Evolutionary conservation across 1,140 invertebrate species (phyloP).

Genomic region (Trachelipus rathkii): DNA sequence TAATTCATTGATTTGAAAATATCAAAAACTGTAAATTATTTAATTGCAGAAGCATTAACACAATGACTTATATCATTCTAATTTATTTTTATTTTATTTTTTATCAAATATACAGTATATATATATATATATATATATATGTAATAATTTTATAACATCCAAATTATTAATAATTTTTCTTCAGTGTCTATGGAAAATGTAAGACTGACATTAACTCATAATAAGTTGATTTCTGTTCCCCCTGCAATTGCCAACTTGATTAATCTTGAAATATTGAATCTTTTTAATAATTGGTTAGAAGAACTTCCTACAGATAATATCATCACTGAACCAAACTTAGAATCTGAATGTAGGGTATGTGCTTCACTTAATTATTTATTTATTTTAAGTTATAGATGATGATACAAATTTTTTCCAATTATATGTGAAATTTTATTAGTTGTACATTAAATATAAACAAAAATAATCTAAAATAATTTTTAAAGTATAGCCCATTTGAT

Average conservation of each 20-base stretch:
- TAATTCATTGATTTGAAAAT: too few relatives aligned
- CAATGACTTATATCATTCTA: too few relatives aligned
- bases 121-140: too few relatives aligned
- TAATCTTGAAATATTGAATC: constrained; percentile 93
- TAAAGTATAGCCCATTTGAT: not conserved
- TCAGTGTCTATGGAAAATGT: constrained; percentile 69
- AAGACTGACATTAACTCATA: constrained; percentile 86
- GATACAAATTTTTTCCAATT: constrained; percentile 9
- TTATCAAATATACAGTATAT: too few relatives aligned
- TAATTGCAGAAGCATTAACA: too few relatives aligned
- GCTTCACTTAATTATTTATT: not conserved
- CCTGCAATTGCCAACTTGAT: constrained; percentile 84
- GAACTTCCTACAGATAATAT: constrained; percentile 90
- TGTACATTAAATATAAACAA: not conserved
- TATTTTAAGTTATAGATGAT: not conserved
- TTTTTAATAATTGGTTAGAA: constrained; percentile 93
- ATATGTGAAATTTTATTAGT: not conserved
- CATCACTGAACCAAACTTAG: constrained; percentile 90
- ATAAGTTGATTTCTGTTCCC: constrained; percentile 75
- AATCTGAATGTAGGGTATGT: constrained; percentile 81
- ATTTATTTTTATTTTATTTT: too few relatives aligned
- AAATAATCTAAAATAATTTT: not conserved
- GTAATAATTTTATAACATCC: too few relatives aligned
- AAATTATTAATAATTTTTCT: constrained; percentile 19
- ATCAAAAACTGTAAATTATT: too few relatives aligned